Conservation (phyloP, 2,113 vertebrate species). For the Gila orcuttii region DNA sequence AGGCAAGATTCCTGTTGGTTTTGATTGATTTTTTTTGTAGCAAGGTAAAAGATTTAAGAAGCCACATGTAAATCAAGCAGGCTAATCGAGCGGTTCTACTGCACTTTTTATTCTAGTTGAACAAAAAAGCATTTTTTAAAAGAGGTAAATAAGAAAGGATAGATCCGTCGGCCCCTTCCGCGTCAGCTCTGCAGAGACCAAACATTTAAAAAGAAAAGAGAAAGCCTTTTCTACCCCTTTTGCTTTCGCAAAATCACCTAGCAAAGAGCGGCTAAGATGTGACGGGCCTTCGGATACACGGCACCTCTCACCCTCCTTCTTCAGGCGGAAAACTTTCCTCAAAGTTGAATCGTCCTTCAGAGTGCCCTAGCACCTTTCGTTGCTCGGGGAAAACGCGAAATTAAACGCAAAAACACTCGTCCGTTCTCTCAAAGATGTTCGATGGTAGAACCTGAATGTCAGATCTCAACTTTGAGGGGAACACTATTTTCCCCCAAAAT, state of each 20-base stretch:
- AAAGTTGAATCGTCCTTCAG: conserved; percentile 68
- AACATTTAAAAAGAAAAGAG: conserved; percentile 36
- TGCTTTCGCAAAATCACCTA: conserved; percentile 69
- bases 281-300: conserved; percentile 56
- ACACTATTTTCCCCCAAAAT: conserved; percentile 72
- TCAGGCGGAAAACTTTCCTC: conserved; percentile 80
- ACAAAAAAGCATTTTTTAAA: conserved; percentile 18
- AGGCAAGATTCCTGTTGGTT: not conserved
- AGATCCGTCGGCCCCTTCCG: conserved; percentile 20
- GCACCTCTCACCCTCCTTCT: conserved; percentile 61
- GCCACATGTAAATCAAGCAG: conserved; percentile 30
- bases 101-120: conserved; percentile 22
- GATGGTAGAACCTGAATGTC: conserved; percentile 61
- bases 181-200: not conserved
- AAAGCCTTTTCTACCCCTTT: conserved; percentile 43
- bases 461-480: conserved; percentile 86
- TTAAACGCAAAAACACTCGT: not conserved
- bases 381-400: conserved; percentile 49
- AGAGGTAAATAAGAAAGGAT: conserved; percentile 9
- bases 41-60: not conserved
- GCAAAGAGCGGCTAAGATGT: conserved; percentile 72
- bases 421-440: conserved; percentile 59
- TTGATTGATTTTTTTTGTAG: not conserved
- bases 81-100: conserved; percentile 17
- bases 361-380: conserved; percentile 46